These are phyloP conservation scores for Melieria omissa DNA, from an alignment of 2,888 invertebrate genomes.

Conservation along the genomic window DNA sequence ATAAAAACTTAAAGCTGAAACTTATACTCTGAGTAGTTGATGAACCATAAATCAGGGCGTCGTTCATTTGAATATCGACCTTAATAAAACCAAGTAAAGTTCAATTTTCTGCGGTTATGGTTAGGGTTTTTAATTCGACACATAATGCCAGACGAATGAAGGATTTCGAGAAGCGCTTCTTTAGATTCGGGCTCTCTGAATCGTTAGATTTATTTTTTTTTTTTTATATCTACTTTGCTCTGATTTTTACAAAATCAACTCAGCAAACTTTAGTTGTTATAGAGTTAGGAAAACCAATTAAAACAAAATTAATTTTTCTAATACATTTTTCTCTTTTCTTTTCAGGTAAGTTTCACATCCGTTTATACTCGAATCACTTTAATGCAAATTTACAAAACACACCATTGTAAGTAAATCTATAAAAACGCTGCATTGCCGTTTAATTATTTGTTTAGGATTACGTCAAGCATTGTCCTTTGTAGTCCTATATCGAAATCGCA, in stretches of 20 bases:
- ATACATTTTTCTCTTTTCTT: slow-evolving; percentile 8
- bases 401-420: slow-evolving; percentile 6
- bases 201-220: background rate
- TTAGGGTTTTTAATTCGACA: too few species aligned
- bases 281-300: background rate
- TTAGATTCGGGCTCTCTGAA: too few species aligned
- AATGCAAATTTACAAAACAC: background rate
- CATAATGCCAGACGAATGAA: too few species aligned
- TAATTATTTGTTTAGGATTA: slow-evolving; percentile 17
- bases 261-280: background rate
- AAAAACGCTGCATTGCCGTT: background rate
- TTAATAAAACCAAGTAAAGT: too few species aligned
- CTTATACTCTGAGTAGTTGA: too few species aligned
- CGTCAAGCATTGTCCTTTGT: background rate
- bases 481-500: background rate
- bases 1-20: too few species aligned
- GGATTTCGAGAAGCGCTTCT: too few species aligned
- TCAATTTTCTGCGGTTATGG: too few species aligned
- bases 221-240: background rate
- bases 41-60: too few species aligned
- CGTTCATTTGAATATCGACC: too few species aligned
- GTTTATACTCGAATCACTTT: background rate
- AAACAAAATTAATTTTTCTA: background rate
- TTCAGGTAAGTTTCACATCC: slow-evolving; percentile 22
- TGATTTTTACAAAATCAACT: background rate